Evolutionary conservation across 2,888 invertebrate genomes (phyloP), one percentile per base, ranked within the genome.

Genomic region (Itoplectis maculator): DNA sequence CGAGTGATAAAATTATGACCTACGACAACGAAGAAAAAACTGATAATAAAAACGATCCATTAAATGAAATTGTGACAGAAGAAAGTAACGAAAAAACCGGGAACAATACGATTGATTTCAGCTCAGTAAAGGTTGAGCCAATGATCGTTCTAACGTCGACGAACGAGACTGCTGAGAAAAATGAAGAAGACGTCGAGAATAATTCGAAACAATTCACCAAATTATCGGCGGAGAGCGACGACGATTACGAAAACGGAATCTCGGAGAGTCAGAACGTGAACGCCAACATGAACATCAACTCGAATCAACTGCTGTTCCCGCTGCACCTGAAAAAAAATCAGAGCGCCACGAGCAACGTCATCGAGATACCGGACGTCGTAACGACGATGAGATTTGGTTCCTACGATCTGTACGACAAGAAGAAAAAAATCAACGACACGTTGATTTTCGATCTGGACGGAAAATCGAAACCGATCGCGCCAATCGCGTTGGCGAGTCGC

Each of bases 321-420:
- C 18, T 23, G 35, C 9, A 20, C 18, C 11, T 20, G 11, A 51
- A 13, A 3, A 65, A 18, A 11, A 49, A 56, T 20, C 11, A 18
- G 2, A 37, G n/a, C 5, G 2, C 20, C 35, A 11, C 13, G 4
- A n/a, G 5, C 1, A 45, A 47, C 13, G 29, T 13, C 13, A 47
- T 47, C 35, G 35, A 59, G 29, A 13, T 20, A 20, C 20, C 20
- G 11, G 40, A 74, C 54, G 5, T 51, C 1, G 70, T 9, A 6
- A 61, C 65, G 45, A 47, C 70, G 8, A 23, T 78, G 70, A 77
- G 73, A 68, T 63, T 79, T 23, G 74, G 70, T 11, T 66, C 42
- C 0, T 11, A 59, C 42, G 78, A 79, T 0, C 11, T 8, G 13
- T 37, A 45, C 29, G 49, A 77, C n/a, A 9, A 3, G 42, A 65